These are phyloP conservation scores for Neelides sp. DNA, from an alignment of 1,140 invertebrate species.

Conservation along the genomic window DNA sequence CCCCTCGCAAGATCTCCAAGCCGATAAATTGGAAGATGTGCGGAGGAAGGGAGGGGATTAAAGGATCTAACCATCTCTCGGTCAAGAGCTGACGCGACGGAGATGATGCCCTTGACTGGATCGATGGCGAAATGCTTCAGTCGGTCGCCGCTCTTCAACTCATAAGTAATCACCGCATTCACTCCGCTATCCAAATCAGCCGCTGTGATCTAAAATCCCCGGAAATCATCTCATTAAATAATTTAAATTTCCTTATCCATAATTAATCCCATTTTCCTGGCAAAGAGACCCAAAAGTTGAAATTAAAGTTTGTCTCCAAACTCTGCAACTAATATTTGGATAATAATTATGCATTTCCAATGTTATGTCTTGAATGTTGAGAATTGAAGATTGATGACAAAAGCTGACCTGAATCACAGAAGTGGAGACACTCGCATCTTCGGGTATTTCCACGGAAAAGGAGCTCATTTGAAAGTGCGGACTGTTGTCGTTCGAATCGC, in stretches of 20 bases:
- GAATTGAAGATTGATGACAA: too few relatives aligned
- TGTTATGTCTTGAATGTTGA: too few relatives aligned
- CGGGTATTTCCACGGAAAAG: conserved; percentile 63
- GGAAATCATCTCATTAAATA: too few relatives aligned
- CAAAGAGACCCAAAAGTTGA: too few relatives aligned
- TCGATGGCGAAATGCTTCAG: conserved; percentile 66
- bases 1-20: background rate
- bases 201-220: conserved; percentile 45
- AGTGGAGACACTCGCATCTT: conserved; percentile 58
- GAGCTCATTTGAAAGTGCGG: conserved; percentile 64
- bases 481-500: conserved; percentile 79
- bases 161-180: conserved; percentile 65
- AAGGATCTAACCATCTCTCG: conserved; percentile 52
- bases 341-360: too few relatives aligned
- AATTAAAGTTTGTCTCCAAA: too few relatives aligned
- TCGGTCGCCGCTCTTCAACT: conserved; percentile 63
- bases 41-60: background rate
- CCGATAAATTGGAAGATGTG: background rate
- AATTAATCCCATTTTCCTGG: too few relatives aligned
- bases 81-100: conserved; percentile 60
- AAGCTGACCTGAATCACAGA: conserved; percentile 58
- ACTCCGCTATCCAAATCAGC: conserved; percentile 67
- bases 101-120: conserved; percentile 60
- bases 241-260: too few relatives aligned
- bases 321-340: too few relatives aligned